phyloP scores from a whole-genome alignment of 2,797 vertebrate species.

The Coreius guichenoti region DNA sequence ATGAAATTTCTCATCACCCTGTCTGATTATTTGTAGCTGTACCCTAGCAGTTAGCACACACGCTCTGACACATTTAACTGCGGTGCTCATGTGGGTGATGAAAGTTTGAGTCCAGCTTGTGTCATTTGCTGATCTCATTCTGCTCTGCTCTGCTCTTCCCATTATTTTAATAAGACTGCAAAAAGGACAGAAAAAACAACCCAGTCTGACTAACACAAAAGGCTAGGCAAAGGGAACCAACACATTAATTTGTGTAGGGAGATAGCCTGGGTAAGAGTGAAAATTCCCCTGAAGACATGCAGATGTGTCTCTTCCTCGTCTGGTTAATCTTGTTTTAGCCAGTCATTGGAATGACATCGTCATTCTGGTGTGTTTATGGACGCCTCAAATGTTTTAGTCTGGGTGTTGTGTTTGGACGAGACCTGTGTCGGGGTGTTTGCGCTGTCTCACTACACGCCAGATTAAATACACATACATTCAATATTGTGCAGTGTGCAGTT shows the following conservation, averaged over 20 bases:
- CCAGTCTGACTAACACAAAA: background rate
- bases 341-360: slow-evolving; percentile 52
- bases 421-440: slow-evolving; percentile 52
- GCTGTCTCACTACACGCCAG: slow-evolving; percentile 53
- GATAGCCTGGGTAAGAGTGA: slow-evolving; percentile 33
- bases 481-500: slow-evolving; percentile 29
- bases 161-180: background rate
- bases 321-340: slow-evolving; percentile 51
- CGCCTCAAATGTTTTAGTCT: slow-evolving; percentile 49
- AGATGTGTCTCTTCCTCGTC: slow-evolving; percentile 38
- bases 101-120: background rate
- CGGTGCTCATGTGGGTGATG: background rate
- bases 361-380: slow-evolving; percentile 59
- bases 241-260: slow-evolving; percentile 20
- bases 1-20: background rate
- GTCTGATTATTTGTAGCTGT: background rate
- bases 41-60: background rate
- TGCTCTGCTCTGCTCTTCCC: background rate
- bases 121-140: background rate
- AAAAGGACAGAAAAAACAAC: background rate
- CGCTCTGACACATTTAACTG: background rate
- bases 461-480: slow-evolving; percentile 55
- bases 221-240: background rate
- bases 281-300: slow-evolving; percentile 56
- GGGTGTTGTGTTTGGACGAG: slow-evolving; percentile 59